These are phyloP conservation scores for Willisornis vidua DNA, from an alignment of 2,113 vertebrate species.

Conservation along the genomic window DNA sequence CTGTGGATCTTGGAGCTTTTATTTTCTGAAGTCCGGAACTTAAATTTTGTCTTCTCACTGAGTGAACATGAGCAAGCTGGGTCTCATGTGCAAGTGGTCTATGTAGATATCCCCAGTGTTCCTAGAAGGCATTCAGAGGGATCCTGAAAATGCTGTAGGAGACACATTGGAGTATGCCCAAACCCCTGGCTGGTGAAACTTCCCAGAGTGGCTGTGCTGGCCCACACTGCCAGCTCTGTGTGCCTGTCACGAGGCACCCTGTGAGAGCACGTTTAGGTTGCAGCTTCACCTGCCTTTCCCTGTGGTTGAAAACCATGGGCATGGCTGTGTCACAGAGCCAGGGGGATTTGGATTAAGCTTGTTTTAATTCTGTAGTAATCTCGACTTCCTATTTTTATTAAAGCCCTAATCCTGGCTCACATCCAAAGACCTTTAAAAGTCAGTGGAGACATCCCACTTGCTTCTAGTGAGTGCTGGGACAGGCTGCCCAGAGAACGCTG, in stretches of 20 bases:
- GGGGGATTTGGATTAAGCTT: slow-evolving; percentile 41
- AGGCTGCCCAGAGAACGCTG: rapidly evolving
- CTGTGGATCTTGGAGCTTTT: not conserved
- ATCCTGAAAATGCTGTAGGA: not conserved
- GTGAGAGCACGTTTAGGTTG: not conserved
- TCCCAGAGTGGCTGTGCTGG: rapidly evolving
- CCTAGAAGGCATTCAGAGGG: not conserved
- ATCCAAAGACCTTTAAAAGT: not conserved
- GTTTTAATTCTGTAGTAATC: slow-evolving; percentile 51
- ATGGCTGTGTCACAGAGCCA: not conserved
- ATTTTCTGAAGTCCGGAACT: not conserved
- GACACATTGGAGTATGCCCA: not conserved
- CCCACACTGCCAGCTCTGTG: not conserved
- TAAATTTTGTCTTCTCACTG: not conserved
- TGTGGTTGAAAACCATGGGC: rapidly evolving
- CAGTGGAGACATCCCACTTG: not conserved
- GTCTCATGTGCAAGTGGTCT: rapidly evolving
- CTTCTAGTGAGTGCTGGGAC: not conserved
- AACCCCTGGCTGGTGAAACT: not conserved
- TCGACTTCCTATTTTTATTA: slow-evolving; percentile 37
- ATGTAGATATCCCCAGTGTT: not conserved
- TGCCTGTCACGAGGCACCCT: not conserved
- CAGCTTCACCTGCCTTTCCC: not conserved
- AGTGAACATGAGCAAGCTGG: not conserved
- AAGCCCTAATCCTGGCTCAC: not conserved